Base-by-base conservation (phyloP, 2,888 invertebrate species). In the Rapana venosa region DNA sequence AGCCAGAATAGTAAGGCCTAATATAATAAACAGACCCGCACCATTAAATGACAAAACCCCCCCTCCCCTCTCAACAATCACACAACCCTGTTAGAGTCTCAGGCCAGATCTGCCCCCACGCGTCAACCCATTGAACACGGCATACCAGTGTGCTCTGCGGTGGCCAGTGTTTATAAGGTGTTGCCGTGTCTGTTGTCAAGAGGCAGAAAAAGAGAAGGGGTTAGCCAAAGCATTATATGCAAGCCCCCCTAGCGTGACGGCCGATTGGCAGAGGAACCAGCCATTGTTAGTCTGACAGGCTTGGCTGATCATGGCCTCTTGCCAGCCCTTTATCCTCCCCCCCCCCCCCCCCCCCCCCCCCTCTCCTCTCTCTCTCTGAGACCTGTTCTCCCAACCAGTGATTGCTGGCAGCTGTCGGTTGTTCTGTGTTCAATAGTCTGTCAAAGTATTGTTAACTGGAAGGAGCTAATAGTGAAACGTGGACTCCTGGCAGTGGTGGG, bases 261-360 rank as follows among this genome's bases (percentile, higher is more conserved):
- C 47, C 15, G 83, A 83, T 83, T 83, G 83, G 83, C 83, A 83
- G 47, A 47, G 47, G 83, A 26, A 83, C 83, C 83, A 15, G 83
- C 22, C 83, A 83, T 47, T 47, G 83, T 47, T n/a, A n/a, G 83
- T 47, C 56, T 83, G 83, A 83, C 83, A 83, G 47, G 83, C 83
- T 83, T 83, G 83, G 83, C 47, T 47, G 83, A n/a, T 47, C 83
- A 11, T 83, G 83, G 83, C 83, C 6, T 26, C 47, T 26, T 83
- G 83, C 83, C 83, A 83, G 83, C 13, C 26, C 47, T 2, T 20
- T 83, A 47, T 47, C 83, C 83, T 35, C 32, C 32, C 22, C 5
- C 32, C 32, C 22, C 15, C 79, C 17, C 26, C 11, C 11, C 35
- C 30, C 17, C 20, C 35, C 79, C 32, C 32, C 1, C 79, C 6